Evolutionary conservation across 2,888 invertebrate genomes (phyloP).

Genomic region (Sarcophaga variegata): DNA sequence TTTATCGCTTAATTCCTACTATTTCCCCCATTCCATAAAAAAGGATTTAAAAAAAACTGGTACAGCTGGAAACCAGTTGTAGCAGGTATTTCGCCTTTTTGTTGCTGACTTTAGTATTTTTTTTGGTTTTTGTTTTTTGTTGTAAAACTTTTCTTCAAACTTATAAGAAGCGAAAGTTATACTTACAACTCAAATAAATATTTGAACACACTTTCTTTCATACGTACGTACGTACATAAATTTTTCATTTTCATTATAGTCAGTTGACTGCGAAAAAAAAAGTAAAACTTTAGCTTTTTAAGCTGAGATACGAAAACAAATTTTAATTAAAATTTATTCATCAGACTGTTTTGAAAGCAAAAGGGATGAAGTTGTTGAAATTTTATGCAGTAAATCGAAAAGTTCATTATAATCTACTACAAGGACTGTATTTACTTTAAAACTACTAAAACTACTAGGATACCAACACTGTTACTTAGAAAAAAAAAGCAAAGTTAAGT

Average conservation of each 20-base stretch:
- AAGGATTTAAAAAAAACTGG: conserved; percentile 60
- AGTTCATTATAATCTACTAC: no score
- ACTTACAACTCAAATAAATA: not conserved
- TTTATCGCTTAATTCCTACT: no score
- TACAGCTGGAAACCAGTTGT: conserved; percentile 37
- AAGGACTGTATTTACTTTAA: no score
- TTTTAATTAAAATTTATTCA: conserved; percentile 32
- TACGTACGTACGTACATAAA: not conserved
- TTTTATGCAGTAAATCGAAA: not conserved
- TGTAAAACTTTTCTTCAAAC: conserved; percentile 52
- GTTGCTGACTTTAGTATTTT: not conserved
- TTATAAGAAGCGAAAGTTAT: conserved; percentile 56
- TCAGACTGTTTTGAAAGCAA: not conserved
- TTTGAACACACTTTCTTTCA: conserved; percentile 4
- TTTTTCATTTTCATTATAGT: conserved; percentile 15
- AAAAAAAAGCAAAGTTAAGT: no score
- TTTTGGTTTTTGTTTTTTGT: not conserved
- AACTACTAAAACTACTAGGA: no score
- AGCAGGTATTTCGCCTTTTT: conserved; percentile 43
- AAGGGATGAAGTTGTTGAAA: not conserved
- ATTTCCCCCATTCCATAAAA: conserved; percentile 13
- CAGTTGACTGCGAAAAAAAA: not conserved
- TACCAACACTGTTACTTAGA: no score
- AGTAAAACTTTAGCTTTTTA: conserved; percentile 7
- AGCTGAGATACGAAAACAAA: not conserved